These are phyloP conservation scores for Callitettix versicolor DNA, from an alignment of 1,140 invertebrate species.

Conservation along the genomic window DNA sequence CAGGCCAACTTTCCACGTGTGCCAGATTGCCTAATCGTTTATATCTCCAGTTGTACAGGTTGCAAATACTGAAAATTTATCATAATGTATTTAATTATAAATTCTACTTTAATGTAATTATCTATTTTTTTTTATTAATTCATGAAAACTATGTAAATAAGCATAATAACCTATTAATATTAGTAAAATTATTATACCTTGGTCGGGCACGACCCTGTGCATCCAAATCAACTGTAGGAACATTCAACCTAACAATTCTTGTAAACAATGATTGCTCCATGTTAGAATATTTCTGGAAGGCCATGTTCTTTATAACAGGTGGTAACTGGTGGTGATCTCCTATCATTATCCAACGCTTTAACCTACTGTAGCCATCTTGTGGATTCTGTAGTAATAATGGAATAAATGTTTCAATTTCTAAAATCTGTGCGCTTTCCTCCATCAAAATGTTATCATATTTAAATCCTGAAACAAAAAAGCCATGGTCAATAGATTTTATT, in stretches of 20 bases:
- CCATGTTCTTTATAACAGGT: conserved; percentile 99
- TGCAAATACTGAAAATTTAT: conserved; percentile 61
- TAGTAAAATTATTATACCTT: conserved; percentile 38
- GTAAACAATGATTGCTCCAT: conserved; percentile 99
- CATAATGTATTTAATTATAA: background rate
- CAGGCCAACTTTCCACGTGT: conserved; percentile 71
- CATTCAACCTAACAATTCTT: conserved; percentile 86
- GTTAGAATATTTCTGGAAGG: conserved; percentile 99
- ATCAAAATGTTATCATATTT: conserved; percentile 99
- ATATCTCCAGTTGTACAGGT: conserved; percentile 96
- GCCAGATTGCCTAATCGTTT: conserved; percentile 84
- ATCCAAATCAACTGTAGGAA: conserved; percentile 94
- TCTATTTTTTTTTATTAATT: no score
- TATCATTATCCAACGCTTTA: conserved; percentile 99
- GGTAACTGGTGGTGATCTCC: conserved; percentile 99
- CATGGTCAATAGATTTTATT: no score
- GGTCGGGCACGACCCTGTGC: conserved; percentile 90
- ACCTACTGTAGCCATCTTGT: conserved; percentile 84
- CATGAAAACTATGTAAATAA: conserved; percentile 11
- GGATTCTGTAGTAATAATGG: conserved; percentile 95
- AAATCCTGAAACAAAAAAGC: conserved; percentile 47
- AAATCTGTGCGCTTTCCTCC: conserved; percentile 98
- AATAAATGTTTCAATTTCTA: conserved; percentile 99
- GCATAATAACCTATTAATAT: no score
- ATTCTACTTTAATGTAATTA: no score